Conservation (phyloP, 2,113 vertebrate species). For the Manacus vitellinus region DNA sequence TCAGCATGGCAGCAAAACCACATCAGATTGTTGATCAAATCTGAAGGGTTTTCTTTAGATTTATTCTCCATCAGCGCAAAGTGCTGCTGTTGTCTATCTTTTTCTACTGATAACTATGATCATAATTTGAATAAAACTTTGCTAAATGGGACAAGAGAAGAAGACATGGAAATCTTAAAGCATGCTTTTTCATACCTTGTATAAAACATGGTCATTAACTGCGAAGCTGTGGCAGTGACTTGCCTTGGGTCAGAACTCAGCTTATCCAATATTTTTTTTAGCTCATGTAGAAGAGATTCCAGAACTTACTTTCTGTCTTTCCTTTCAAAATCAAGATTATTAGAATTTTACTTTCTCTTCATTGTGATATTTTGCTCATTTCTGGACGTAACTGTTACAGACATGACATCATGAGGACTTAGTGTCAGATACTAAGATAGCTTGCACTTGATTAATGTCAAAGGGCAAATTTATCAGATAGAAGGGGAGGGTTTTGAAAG, state of each 20-base stretch:
- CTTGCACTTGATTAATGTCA: not conserved
- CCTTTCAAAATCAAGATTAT: not conserved
- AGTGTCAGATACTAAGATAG: not conserved
- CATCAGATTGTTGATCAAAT: not conserved
- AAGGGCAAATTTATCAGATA: not conserved
- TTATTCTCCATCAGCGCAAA: not conserved
- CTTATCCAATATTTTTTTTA: not conserved
- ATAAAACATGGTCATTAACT: not conserved
- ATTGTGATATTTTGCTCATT: not conserved
- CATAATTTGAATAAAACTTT: not conserved
- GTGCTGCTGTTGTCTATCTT: not conserved
- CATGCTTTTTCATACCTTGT: not conserved
- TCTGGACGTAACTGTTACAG: not conserved
- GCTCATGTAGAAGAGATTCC: not conserved
- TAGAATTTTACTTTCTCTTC: not conserved
- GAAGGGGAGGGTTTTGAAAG: not conserved
- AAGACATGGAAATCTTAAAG: not conserved
- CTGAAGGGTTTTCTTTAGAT: not conserved
- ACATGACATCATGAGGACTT: not conserved
- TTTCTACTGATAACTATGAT: not conserved
- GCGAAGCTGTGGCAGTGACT: not conserved
- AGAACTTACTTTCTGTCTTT: not conserved
- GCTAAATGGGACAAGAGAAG: not conserved
- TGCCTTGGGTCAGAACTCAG: not conserved
- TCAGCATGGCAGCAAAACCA: not conserved